phyloP scores from a whole-genome alignment of 2,113 vertebrate genomes.

The Pseudolaguvia tuberculata region DNA sequence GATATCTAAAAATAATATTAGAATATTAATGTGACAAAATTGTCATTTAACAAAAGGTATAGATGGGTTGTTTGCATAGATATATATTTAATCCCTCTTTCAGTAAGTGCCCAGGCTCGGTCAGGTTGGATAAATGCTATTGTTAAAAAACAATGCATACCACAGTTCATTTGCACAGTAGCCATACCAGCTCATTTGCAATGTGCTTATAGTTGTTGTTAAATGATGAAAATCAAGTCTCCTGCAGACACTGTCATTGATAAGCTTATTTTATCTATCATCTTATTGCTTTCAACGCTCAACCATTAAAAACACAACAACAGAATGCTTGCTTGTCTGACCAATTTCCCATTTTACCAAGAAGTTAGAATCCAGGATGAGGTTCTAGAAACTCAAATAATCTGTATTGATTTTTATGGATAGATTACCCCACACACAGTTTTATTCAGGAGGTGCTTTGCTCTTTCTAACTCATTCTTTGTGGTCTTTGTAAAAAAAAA shows the following conservation, averaged over 20 bases:
- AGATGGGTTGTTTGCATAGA: too few relatives aligned
- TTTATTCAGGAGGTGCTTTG: background rate
- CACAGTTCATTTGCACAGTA: background rate
- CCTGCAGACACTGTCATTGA: background rate
- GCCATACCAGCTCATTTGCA: background rate
- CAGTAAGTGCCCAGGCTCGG: background rate
- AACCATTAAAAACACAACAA: background rate
- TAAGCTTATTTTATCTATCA: background rate
- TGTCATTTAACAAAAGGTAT: background rate
- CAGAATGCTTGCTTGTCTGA: background rate
- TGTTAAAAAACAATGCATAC: background rate
- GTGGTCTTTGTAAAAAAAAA: background rate
- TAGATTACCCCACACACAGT: background rate
- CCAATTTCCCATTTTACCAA: background rate
- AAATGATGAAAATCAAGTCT: background rate
- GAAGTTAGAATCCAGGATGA: too few relatives aligned
- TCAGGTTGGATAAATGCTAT: too few relatives aligned
- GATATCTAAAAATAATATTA: background rate
- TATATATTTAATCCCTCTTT: background rate
- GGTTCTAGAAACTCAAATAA: too few relatives aligned
- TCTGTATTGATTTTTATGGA: background rate
- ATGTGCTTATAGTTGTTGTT: background rate
- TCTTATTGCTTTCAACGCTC: background rate
- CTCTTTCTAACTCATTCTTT: background rate
- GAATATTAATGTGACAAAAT: background rate